Percentiles rank a stretch among this genome's conserved stretches.
These are phyloP conservation scores for Carposina sasakii DNA, from an alignment of 1,140 invertebrate genomes.

Conservation along the genomic window DNA sequence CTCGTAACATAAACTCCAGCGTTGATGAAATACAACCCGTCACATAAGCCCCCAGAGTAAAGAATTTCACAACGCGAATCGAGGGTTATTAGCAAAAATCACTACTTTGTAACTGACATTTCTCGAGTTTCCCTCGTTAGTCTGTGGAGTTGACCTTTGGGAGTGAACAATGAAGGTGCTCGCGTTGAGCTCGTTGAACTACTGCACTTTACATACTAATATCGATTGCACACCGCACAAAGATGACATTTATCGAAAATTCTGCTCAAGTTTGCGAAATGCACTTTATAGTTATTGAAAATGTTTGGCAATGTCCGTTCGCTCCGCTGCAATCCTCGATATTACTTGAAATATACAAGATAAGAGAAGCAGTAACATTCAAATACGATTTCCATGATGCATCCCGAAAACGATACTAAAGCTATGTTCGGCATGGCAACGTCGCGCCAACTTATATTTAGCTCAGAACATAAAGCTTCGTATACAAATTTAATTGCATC, in stretches of 20 bases:
- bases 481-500: conserved; percentile 70
- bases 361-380: not conserved
- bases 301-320: too few relatives aligned
- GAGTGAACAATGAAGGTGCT: conserved; percentile 45
- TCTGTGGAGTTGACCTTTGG: conserved; percentile 46
- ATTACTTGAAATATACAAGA: not conserved
- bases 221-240: conserved; percentile 45
- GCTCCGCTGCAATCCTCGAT: too few relatives aligned
- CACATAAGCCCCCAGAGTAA: conserved; percentile 20
- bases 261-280: too few relatives aligned
- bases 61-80: conserved; percentile 7
- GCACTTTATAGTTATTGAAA: too few relatives aligned
- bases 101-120: too few relatives aligned
- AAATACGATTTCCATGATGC: not conserved
- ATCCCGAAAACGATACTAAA: conserved; percentile 35
- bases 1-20: conserved; percentile 27
- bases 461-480: conserved; percentile 57
- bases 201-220: conserved; percentile 58
- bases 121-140: conserved; percentile 2
- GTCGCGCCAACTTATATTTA: conserved; percentile 56
- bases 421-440: conserved; percentile 40
- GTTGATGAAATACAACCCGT: conserved; percentile 33
- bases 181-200: conserved; percentile 48
- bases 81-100: conserved; percentile 16
- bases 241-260: too few relatives aligned